These are phyloP conservation scores for Rhinoptilus africanus DNA, from an alignment of 2,113 vertebrate genomes.

Conservation along the genomic window DNA sequence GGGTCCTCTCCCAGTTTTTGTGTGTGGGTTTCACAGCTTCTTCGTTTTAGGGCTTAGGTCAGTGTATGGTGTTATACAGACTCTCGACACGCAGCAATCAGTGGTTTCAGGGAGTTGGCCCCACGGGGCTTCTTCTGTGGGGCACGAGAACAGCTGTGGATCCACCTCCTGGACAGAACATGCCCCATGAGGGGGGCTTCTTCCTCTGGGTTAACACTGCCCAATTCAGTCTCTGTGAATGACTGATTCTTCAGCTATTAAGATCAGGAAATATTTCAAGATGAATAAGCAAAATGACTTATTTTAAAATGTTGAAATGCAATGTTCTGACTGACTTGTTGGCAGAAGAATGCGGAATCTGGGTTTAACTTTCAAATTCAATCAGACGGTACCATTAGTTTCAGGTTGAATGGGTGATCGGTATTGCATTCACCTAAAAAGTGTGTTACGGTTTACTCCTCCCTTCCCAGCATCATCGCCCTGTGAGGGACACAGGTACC, in stretches of 20 bases:
- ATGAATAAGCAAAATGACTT: background rate
- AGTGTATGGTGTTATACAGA: background rate
- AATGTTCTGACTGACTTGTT: background rate
- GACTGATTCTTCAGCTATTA: background rate
- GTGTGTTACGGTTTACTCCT: background rate
- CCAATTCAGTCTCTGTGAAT: background rate
- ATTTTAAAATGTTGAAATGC: background rate
- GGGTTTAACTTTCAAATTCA: background rate
- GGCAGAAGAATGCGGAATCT: background rate
- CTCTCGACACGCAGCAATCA: rapidly evolving
- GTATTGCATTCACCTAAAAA: background rate
- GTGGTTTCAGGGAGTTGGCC: background rate
- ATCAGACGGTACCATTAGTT: background rate
- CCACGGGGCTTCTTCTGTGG: background rate
- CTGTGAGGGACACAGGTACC: background rate
- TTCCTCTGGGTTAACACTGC: background rate
- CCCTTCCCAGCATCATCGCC: background rate
- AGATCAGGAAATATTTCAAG: background rate
- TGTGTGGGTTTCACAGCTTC: background rate
- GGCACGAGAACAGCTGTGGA: background rate
- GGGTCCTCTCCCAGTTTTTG: background rate
- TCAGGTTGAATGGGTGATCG: background rate
- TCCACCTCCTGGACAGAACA: background rate
- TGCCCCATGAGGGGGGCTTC: background rate
- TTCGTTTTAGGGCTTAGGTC: background rate